A percentile compares a stretch with the other conserved stretches of the same genome.
These are phyloP conservation scores for Furcifer pardalis DNA, from an alignment of 2,797 vertebrate species.

Conservation along the genomic window DNA sequence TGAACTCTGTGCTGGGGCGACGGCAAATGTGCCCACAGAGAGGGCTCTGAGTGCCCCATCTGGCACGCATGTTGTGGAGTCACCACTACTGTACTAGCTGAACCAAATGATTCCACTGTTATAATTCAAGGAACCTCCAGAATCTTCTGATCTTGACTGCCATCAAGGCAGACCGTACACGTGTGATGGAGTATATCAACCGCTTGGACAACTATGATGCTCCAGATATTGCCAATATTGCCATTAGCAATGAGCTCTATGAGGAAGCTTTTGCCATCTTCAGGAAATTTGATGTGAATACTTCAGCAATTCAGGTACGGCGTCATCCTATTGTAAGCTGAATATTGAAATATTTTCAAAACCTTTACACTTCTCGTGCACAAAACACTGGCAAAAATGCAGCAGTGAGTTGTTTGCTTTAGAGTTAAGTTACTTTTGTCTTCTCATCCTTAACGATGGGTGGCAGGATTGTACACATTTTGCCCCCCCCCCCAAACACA, in stretches of 20 bases:
- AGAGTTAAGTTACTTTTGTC: no score
- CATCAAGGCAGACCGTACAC: constrained; percentile 92
- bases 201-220: constrained; percentile 94
- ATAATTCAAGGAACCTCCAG: constrained; percentile 89
- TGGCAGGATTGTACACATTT: no score
- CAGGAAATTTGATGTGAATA: constrained; percentile 92
- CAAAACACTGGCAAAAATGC: no score
- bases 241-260: constrained; percentile 91
- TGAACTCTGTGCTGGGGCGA: no score
- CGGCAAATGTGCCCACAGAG: no score
- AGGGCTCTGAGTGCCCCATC: no score
- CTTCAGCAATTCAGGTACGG: constrained; percentile 90
- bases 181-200: constrained; percentile 96
- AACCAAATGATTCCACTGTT: not conserved
- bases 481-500: no score
- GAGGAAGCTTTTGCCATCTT: constrained; percentile 97
- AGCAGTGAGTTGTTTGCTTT: no score
- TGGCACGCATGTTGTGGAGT: no score
- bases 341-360: not conserved
- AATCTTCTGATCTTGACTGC: constrained; percentile 94
- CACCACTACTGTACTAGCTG: not conserved
- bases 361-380: not conserved
- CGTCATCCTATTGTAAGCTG: not conserved
- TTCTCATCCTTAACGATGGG: no score
- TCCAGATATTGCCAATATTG: constrained; percentile 92